A percentile compares a stretch with the other conserved stretches of the same genome.
These are phyloP conservation scores for Lepilemur septentrionalis DNA, from an alignment of 2,797 vertebrate species.

Conservation along the genomic window DNA sequence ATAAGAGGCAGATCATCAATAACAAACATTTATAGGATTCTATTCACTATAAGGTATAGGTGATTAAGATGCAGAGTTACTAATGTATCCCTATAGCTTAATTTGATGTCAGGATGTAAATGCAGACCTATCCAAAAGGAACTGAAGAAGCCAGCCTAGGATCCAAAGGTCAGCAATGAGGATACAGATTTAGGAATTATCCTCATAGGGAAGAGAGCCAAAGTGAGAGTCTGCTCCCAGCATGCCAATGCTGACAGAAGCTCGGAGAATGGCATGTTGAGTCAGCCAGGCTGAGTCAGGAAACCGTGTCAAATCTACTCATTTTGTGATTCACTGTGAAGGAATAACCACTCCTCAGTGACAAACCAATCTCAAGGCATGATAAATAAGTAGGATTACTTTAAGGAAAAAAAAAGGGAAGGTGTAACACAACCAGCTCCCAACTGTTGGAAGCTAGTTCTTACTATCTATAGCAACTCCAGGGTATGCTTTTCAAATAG, in stretches of 20 bases:
- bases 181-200: slow-evolving; percentile 1
- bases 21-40: background rate
- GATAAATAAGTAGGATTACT: background rate
- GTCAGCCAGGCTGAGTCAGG: background rate
- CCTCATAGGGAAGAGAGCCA: background rate
- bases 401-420: background rate
- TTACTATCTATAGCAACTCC: background rate
- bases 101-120: slow-evolving; percentile 23
- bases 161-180: slow-evolving; percentile 38
- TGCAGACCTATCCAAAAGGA: background rate
- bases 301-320: slow-evolving; percentile 26
- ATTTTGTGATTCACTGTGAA: slow-evolving; percentile 56
- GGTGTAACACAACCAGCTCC: background rate
- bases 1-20: background rate
- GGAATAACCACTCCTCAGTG: slow-evolving; percentile 59
- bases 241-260: background rate
- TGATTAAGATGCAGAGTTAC: background rate
- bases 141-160: background rate
- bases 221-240: background rate
- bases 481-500: background rate
- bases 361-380: slow-evolving; percentile 43
- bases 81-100: background rate
- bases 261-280: background rate
- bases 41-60: background rate
- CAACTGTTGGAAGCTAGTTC: background rate